Conservation (phyloP, 2,888 invertebrate species). For the Yponomeuta evonymella region DNA sequence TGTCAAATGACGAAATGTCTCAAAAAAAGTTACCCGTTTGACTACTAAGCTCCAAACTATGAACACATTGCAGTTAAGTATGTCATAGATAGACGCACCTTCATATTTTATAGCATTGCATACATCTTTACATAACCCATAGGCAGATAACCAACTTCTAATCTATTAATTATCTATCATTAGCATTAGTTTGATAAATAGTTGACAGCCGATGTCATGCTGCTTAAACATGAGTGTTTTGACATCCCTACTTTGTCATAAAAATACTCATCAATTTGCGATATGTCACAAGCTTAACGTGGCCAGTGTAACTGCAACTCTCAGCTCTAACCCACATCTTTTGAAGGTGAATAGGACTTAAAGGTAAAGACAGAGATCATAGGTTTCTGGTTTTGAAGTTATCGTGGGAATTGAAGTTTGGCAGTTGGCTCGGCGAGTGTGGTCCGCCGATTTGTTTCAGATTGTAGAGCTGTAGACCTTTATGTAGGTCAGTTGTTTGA, state of each 20-base stretch:
- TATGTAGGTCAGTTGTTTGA: conserved; percentile 34
- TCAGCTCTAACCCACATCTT: neutral
- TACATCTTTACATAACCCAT: neutral
- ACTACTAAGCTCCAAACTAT: neutral
- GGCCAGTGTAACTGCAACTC: neutral
- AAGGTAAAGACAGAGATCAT: neutral
- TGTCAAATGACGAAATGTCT: neutral
- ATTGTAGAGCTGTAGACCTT: conserved; percentile 18
- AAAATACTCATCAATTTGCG: neutral
- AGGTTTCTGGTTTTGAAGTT: neutral
- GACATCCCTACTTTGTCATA: neutral
- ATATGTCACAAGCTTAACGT: neutral
- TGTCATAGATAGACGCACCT: neutral
- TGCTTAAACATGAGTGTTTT: neutral
- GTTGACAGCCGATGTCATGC: neutral
- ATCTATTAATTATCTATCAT: neutral
- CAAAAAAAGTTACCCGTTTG: neutral
- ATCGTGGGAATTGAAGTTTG: conserved; percentile 43
- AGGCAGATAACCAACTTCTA: neutral
- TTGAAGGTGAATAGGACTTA: neutral
- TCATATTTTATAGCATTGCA: neutral
- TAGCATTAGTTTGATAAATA: neutral
- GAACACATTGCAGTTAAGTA: neutral
- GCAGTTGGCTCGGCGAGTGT: conserved; percentile 30
- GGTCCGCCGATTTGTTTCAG: conserved; percentile 32